phyloP scores from a whole-genome alignment of 2,888 invertebrate genomes.

The Lithosia quadra region DNA sequence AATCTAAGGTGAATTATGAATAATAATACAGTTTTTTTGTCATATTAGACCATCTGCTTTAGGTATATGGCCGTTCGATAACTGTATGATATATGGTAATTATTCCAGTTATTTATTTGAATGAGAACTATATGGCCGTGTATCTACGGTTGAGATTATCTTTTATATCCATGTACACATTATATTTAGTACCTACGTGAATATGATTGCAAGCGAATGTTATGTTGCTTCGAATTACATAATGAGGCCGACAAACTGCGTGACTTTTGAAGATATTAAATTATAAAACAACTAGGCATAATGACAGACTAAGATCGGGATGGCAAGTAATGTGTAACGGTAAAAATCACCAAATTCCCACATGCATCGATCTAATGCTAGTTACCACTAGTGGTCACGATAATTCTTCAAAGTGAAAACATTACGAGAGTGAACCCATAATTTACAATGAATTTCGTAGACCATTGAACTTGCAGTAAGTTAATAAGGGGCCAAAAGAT shows the following conservation, averaged over 20 bases:
- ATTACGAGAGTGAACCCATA: constrained; percentile 83
- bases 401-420: constrained; percentile 79
- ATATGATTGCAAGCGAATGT: constrained; percentile 54
- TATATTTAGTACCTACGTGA: constrained; percentile 54
- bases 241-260: constrained; percentile 56
- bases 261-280: constrained; percentile 64
- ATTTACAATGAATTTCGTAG: constrained; percentile 81
- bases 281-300: constrained; percentile 62
- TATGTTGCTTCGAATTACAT: constrained; percentile 53
- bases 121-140: constrained; percentile 52
- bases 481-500: constrained; percentile 75
- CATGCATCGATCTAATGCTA: constrained; percentile 76
- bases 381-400: constrained; percentile 79
- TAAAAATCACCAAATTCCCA: constrained; percentile 75
- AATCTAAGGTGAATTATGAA: constrained; percentile 77
- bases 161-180: constrained; percentile 49
- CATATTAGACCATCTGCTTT: constrained; percentile 62
- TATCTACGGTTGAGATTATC: constrained; percentile 42
- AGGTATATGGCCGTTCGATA: constrained; percentile 58
- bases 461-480: constrained; percentile 81
- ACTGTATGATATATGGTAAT: constrained; percentile 57
- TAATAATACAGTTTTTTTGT: constrained; percentile 67
- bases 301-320: constrained; percentile 66
- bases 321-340: constrained; percentile 71
- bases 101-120: constrained; percentile 53